phyloP scores from a whole-genome alignment of 92 coral and sea anemone species.

The Palythoa caribaeorum region DNA sequence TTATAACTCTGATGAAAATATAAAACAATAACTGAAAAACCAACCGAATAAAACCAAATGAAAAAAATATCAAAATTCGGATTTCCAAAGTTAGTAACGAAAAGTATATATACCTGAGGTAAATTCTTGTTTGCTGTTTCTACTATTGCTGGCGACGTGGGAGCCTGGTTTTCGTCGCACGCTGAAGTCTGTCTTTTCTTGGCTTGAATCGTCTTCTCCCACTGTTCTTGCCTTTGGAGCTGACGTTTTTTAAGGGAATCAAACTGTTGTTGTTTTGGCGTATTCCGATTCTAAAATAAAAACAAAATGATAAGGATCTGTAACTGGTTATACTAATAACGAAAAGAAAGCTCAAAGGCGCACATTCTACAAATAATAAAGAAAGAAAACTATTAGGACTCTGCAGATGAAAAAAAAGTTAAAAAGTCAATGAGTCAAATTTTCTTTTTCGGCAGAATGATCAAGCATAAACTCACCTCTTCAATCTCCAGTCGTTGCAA shows the following conservation, averaged over 20 bases:
- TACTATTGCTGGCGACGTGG: neutral
- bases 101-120: neutral
- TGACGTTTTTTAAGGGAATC: neutral
- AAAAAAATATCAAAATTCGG: neutral
- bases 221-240: neutral
- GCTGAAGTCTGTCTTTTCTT: neutral
- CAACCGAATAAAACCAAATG: neutral
- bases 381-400: too few species aligned
- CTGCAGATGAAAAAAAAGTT: too few species aligned
- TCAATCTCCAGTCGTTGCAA: too few species aligned
- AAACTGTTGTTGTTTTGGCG: neutral
- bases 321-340: neutral
- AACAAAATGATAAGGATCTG: neutral
- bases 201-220: neutral
- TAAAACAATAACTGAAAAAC: neutral
- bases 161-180: neutral
- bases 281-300: constrained; percentile 11
- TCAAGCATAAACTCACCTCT: neutral
- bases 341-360: too few species aligned
- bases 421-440: neutral
- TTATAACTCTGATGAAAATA: neutral
- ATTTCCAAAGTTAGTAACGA: neutral
- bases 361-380: too few species aligned
- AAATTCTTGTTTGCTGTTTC: neutral
- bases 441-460: neutral